These are phyloP conservation scores for Stenolophus ochropezus DNA, from an alignment of 2,888 invertebrate genomes.

Conservation along the genomic window DNA sequence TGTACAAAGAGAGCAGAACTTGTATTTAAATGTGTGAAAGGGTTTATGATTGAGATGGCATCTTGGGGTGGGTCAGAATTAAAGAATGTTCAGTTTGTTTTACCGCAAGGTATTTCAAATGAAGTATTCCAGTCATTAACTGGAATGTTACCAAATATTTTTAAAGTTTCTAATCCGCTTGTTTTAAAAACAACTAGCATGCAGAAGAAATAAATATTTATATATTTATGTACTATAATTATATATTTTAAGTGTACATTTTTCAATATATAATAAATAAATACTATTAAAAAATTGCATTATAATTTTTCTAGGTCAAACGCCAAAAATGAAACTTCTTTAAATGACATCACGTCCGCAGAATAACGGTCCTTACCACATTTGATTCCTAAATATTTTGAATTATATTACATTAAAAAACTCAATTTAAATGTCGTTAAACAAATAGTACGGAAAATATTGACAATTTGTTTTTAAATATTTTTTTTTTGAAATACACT, in stretches of 20 bases:
- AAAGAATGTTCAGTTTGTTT: slow-evolving; percentile 89
- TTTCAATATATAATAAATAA: not conserved
- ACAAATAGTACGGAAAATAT: slow-evolving; percentile 15
- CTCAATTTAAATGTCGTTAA: slow-evolving; percentile 28
- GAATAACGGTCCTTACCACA: slow-evolving; percentile 3
- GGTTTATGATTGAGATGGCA: slow-evolving; percentile 99
- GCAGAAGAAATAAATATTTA: slow-evolving; percentile 12
- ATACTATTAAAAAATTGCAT: not conserved
- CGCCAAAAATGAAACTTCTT: not conserved
- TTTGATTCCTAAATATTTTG: not conserved
- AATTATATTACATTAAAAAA: not conserved
- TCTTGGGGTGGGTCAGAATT: slow-evolving; percentile 94
- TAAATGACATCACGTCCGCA: slow-evolving; percentile 19
- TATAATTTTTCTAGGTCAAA: slow-evolving; percentile 5
- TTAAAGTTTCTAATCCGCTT: slow-evolving; percentile 55
- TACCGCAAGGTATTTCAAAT: slow-evolving; percentile 76
- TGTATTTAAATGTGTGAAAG: slow-evolving; percentile 99
- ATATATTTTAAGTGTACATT: not conserved
- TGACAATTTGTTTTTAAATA: not conserved
- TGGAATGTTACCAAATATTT: slow-evolving; percentile 55
- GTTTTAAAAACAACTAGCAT: slow-evolving; percentile 44
- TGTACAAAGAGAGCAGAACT: slow-evolving; percentile 96
- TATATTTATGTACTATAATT: not conserved
- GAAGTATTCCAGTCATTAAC: slow-evolving; percentile 49
- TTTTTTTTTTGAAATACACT: too few species aligned